Evolutionary conservation across 2,888 invertebrate genomes (phyloP), one percentile per base, ranked within the genome.

Genomic region (Drosophila subsilvestris): DNA sequence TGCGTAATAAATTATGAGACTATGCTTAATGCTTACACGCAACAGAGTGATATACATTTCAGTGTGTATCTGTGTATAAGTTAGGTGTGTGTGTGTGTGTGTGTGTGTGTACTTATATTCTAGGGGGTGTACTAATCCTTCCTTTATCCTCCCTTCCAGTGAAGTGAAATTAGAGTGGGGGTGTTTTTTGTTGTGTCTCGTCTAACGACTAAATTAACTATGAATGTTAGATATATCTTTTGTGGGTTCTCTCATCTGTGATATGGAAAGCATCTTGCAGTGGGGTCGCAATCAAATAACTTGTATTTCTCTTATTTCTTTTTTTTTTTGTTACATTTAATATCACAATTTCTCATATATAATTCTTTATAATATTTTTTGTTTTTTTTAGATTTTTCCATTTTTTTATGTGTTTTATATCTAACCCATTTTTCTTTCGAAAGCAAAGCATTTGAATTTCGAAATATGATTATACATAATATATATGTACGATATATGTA

Each of bases 271-370:
- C 25, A 25, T 25, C 25, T 25, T 22, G 22, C 22, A 22, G 22
- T 22, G 22, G 22, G 22, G 22, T 6, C 25, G 25, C 69, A 42
- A 59, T 29, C 42, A 32, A 32, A 42, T 59, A 67, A 54, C 61
- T 79, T 62, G 57, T 80, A 63, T 69, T 66, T 58, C 17, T 20
- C 20, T 20, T 20, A 2, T 20, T 20, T 25, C 6, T 25, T 25
- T 32, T 45, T 49, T 50, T 43, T 45, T 45, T 75, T 74, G 74
- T 88, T 74, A 86, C 79, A 87, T 79, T 83, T 86, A 86, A 83
- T 86, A 86, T 86, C 86, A 86, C 86, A 86, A 89, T 88, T 87
- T 86, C 74, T 88, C 72, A 78, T 73, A 80, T 85, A 72, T 70
- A 51, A 56, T 44, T 59, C 59, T 79, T 68, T n/a, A n/a, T n/a